Evolutionary conservation across 2,888 invertebrate genomes (phyloP), one percentile per base, ranked within the genome.

Genomic region (Ornithoptera alexandrae): DNA sequence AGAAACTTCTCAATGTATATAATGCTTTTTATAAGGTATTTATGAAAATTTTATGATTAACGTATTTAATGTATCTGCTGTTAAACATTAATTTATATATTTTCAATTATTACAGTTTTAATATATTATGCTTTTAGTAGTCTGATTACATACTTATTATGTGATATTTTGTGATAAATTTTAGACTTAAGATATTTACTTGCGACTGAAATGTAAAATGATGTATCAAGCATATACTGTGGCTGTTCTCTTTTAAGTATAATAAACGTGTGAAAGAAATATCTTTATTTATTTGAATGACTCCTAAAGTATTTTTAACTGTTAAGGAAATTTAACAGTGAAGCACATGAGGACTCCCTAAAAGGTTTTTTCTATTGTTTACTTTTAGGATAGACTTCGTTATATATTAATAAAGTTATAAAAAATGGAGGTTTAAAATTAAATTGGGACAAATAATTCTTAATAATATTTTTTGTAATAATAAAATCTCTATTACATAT

Each of bases 91-190:
- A 24, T n/a, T 56, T 18, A 58, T 30, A 39, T 64, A 56, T 57
- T 30, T 12, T 57, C 30, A 30, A 50, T 69, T 20, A 62, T 62
- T 24, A 53, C 30, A 56, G 24, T 63, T 58, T 20, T 17, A n/a
- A 65, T 65, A 59, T 36, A 56, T 66, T 65, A 20, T 72, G 64
- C 65, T 71, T 74, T 77, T 74, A 73, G 78, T 86, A 84, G 83
- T 84, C 84, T 87, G 86, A 84, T 79, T 78, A 77, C 76, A 81
- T 77, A 77, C 75, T 72, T 82, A 74, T 75, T 78, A 83, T 88
- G 88, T 89, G 88, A 88, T 89, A 89, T 78, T 78, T 84, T 88
- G 88, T 88, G 88, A 88, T 88, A 84, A 75, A 74, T 76, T 76
- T 72, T 80, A 80, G 77, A 66, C 73, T 76, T 84, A 83, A 82